phyloP scores from a whole-genome alignment of 2,888 invertebrate genomes.

The Sisyra nigra region DNA sequence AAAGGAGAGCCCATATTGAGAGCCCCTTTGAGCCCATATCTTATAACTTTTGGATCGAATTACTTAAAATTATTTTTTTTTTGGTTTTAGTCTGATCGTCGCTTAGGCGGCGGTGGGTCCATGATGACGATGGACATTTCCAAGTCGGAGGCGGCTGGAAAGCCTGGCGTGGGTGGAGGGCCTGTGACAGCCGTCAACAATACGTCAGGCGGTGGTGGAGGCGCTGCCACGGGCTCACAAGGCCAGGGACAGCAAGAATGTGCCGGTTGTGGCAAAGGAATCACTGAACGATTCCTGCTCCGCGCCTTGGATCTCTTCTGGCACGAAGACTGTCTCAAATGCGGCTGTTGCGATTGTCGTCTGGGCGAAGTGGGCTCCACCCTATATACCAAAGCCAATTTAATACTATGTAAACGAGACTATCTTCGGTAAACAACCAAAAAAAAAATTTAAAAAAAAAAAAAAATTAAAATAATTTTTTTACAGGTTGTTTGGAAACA shows the following conservation, averaged over 20 bases:
- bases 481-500: slow-evolving; percentile 78
- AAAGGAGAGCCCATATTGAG: no score
- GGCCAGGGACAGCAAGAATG: slow-evolving; percentile 53
- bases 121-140: slow-evolving; percentile 82
- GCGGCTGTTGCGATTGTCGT: slow-evolving; percentile 92
- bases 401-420: slow-evolving; percentile 89
- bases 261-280: slow-evolving; percentile 87
- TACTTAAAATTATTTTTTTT: slow-evolving; percentile 2
- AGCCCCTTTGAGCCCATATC: no score
- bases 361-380: slow-evolving; percentile 94
- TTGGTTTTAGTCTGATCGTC: slow-evolving; percentile 14
- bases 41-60: no score
- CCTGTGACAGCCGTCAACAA: slow-evolving; percentile 12
- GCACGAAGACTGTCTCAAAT: slow-evolving; percentile 97
- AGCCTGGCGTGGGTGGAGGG: slow-evolving; percentile 20
- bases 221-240: slow-evolving; percentile 13
- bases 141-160: slow-evolving; percentile 45
- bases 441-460: no score
- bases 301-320: slow-evolving; percentile 88
- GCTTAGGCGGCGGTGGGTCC: slow-evolving; percentile 25
- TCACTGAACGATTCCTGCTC: slow-evolving; percentile 78
- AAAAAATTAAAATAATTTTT: no score
- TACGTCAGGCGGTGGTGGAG: slow-evolving; percentile 22
- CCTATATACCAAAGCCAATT: slow-evolving; percentile 86
- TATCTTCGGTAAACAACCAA: slow-evolving; percentile 74